Evolutionary conservation across 2,113 vertebrate genomes (phyloP).

Genomic region (Pterocles gutturalis): DNA sequence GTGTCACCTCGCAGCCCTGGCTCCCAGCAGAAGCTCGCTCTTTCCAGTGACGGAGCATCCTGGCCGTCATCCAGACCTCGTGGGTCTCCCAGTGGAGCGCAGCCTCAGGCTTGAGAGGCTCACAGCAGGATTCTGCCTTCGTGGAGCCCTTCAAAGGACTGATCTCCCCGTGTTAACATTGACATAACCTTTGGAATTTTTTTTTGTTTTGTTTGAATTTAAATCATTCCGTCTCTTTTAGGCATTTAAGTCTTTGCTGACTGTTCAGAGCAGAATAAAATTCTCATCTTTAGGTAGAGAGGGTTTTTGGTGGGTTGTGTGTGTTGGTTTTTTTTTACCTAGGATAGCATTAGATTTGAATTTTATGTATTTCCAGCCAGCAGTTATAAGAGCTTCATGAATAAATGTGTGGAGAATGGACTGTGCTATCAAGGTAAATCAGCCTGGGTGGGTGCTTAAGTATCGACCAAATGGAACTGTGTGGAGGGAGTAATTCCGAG

Average conservation of each 20-base stretch:
- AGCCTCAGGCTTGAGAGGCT: neutral
- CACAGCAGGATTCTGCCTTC: neutral
- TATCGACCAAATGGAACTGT: neutral
- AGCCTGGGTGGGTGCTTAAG: constrained; percentile 30
- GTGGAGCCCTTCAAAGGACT: neutral
- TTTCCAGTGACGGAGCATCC: neutral
- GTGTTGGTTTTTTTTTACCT: neutral
- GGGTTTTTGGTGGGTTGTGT: neutral
- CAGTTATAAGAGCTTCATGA: constrained; percentile 35
- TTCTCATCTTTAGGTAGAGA: neutral
- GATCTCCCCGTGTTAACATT: neutral
- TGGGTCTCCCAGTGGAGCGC: neutral
- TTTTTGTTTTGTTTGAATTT: neutral
- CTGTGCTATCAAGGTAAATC: constrained; percentile 58
- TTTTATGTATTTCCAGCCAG: constrained; percentile 51
- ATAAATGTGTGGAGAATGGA: constrained; percentile 60
- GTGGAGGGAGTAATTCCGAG: neutral
- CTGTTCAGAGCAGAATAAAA: neutral
- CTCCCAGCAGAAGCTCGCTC: neutral
- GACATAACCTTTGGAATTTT: neutral
- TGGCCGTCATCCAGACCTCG: neutral
- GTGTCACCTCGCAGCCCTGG: neutral
- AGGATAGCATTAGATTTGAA: constrained; percentile 34
- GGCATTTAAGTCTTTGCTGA: neutral
- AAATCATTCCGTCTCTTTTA: neutral